Conservation (phyloP, 2,113 vertebrate genomes). For the Oryzias curvinotus region DNA sequence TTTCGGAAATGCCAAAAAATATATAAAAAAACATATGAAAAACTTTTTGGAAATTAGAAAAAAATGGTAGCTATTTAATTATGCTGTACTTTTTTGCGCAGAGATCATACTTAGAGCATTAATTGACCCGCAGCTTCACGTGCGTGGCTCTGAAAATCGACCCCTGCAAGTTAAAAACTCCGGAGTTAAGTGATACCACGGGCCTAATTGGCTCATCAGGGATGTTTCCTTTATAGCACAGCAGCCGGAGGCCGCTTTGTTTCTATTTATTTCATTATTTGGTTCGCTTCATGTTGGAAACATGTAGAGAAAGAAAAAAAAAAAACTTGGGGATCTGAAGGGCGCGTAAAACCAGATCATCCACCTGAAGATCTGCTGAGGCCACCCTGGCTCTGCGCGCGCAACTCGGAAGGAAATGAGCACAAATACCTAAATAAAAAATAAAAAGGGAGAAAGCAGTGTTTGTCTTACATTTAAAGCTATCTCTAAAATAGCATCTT, state of each 20-base stretch:
- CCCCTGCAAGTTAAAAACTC: constrained; percentile 66
- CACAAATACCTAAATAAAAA: not conserved
- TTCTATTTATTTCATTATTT: constrained; percentile 23
- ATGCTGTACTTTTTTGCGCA: constrained; percentile 45
- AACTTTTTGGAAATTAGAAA: constrained; percentile 9
- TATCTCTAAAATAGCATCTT: constrained; percentile 61
- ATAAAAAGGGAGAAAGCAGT: not conserved
- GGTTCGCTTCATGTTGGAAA: constrained; percentile 33
- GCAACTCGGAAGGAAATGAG: not conserved
- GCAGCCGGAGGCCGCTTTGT: constrained; percentile 51
- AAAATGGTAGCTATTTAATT: constrained; percentile 43
- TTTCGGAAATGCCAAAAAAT: constrained; percentile 35
- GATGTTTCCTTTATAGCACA: constrained; percentile 58
- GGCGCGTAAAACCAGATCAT: constrained; percentile 47
- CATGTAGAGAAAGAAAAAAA: constrained; percentile 41
- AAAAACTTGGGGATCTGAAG: constrained; percentile 34
- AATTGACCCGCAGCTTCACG: constrained; percentile 58
- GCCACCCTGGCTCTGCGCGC: constrained; percentile 47
- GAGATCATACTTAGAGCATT: constrained; percentile 57
- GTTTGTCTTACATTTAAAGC: constrained; percentile 25
- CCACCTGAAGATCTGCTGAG: constrained; percentile 50
- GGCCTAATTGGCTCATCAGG: constrained; percentile 72
- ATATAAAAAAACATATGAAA: constrained; percentile 14
- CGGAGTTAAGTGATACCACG: constrained; percentile 63
- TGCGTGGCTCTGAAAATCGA: constrained; percentile 67